Base-by-base conservation (phyloP, 2,797 vertebrate species). In the Arnoldichthys spilopterus region DNA sequence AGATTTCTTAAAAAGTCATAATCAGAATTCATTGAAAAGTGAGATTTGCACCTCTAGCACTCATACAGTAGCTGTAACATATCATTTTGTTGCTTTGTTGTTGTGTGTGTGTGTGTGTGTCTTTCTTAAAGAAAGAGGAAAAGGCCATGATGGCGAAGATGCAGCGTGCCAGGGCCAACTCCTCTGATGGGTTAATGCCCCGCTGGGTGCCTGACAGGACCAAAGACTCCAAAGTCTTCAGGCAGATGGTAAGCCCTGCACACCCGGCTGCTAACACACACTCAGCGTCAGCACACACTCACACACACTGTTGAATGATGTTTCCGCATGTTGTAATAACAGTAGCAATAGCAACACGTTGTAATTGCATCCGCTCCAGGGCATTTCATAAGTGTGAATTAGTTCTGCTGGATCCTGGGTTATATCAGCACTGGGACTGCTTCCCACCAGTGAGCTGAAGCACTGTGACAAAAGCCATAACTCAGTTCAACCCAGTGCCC, bases 151-250 rank as follows among this genome's bases (percentile, higher is more conserved):
- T 98, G 93, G 96, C 95, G 69, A 98, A 97, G 92, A 92, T 98
- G 88, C 96, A 98, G 88, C 92, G 96, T 6, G 91, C 93, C 0
- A 94, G 96, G 1, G 95, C 95, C 83, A 98, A 95, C 89, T 98
- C 97, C 43, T 90, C 84, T 0, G 97, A 98, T 64, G 96, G 93
- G 32, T 87, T 96, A 88, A 92, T 95, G 92, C 94, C 96, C 0
- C 96, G 95, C 83, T 98, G 97, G 97, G 97, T 95, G 32, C 95
- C 97, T 8, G 97, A 99, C 81, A 94, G 97, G 82, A 95, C 93
- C 88, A 98, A 98, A 92, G 97, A 97, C 88, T 97, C 96, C 76
- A 98, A 98, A 90, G 96, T 96, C 76, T 97, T 97, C 91, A 94
- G 96, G 85, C 96, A 98, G 93, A 99, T 99, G 97, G 97, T 98